A percentile compares a stretch with the other conserved stretches of the same genome.
phyloP scores from a whole-genome alignment of 2,113 vertebrate genomes.

The Anarrhichthys ocellatus region DNA sequence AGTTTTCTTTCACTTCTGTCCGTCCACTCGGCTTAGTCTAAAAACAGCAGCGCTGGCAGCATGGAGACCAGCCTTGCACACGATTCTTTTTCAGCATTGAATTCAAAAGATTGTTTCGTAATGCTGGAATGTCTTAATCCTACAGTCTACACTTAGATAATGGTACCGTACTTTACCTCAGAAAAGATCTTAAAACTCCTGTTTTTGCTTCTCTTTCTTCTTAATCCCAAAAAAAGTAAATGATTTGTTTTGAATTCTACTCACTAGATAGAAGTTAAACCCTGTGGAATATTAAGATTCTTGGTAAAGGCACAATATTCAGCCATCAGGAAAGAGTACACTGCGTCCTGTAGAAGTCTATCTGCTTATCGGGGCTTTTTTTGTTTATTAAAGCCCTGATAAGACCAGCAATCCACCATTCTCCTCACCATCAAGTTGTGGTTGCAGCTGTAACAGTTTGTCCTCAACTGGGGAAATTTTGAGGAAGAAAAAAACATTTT shows the following conservation, averaged over 20 bases:
- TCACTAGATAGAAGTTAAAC: slow-evolving; percentile 57
- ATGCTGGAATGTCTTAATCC: slow-evolving; percentile 70
- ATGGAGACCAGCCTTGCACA: slow-evolving; percentile 16
- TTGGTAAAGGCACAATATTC: slow-evolving; percentile 74
- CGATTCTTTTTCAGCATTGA: slow-evolving; percentile 34
- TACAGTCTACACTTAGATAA: slow-evolving; percentile 53
- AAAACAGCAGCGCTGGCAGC: slow-evolving; percentile 24
- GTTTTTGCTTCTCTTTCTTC: slow-evolving; percentile 36
- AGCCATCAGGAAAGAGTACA: slow-evolving; percentile 64
- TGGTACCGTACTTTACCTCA: slow-evolving; percentile 24
- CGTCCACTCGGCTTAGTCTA: neutral
- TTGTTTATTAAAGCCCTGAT: slow-evolving; percentile 49
- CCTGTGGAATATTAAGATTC: slow-evolving; percentile 71
- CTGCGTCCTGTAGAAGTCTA: slow-evolving; percentile 46
- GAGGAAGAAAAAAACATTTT: neutral
- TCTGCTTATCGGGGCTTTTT: slow-evolving; percentile 21
- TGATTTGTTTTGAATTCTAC: slow-evolving; percentile 53
- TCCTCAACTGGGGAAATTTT: neutral
- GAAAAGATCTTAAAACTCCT: slow-evolving; percentile 26
- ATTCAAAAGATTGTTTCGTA: slow-evolving; percentile 67
- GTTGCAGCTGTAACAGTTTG: neutral
- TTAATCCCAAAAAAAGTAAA: slow-evolving; percentile 61
- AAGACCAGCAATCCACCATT: slow-evolving; percentile 37
- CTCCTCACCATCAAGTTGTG: neutral
- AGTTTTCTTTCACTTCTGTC: slow-evolving; percentile 10